These are phyloP conservation scores for Colletes gigas DNA, from an alignment of 1,140 invertebrate genomes.

Conservation along the genomic window DNA sequence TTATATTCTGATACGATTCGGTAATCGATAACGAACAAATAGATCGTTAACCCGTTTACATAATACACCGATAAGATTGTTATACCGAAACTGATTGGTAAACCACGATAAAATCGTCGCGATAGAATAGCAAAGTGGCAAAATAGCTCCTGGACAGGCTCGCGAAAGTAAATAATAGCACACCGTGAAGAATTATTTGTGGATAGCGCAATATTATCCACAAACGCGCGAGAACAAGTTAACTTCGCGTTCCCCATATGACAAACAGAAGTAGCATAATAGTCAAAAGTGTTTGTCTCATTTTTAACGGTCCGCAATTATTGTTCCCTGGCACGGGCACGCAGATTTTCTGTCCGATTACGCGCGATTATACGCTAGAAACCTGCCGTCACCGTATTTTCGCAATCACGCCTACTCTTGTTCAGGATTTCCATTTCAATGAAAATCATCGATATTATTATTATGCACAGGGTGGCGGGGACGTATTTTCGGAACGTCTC, in stretches of 20 bases:
- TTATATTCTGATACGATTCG: conserved; percentile 3
- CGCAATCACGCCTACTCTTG: conserved; percentile 46
- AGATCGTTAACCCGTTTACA: neutral
- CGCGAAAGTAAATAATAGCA: neutral
- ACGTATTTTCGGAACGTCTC: conserved; percentile 47
- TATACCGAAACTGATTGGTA: neutral
- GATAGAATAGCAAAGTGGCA: neutral
- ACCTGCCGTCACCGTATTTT: conserved; percentile 29
- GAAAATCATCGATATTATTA: conserved; percentile 68
- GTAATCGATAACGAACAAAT: conserved; percentile 14
- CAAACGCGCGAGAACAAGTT: neutral
- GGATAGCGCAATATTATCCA: no score
- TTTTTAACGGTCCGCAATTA: conserved; percentile 25
- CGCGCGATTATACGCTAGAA: conserved; percentile 26
- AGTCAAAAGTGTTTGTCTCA: neutral
- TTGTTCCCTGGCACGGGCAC: neutral
- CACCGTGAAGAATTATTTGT: no score
- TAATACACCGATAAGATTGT: no score
- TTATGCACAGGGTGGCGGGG: neutral
- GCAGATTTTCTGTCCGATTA: conserved; percentile 52
- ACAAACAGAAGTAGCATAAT: neutral
- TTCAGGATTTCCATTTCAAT: conserved; percentile 61
- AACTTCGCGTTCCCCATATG: neutral
- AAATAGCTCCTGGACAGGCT: neutral
- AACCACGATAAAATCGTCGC: neutral